Conservation (phyloP, 2,888 invertebrate genomes). For the Heliconius sara region DNA sequence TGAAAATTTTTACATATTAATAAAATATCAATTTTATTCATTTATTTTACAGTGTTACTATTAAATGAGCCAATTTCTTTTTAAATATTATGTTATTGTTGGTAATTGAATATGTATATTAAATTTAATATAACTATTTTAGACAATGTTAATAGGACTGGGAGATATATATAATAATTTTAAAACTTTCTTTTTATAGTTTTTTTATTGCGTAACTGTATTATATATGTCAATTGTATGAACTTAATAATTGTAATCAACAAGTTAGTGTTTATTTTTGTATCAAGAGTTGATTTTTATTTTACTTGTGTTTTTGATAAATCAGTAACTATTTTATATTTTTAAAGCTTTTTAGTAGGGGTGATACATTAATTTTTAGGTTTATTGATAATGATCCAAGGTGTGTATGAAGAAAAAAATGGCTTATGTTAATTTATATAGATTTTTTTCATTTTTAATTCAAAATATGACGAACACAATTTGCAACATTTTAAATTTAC, state of each 20-base stretch:
- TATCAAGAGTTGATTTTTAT: conserved; percentile 67
- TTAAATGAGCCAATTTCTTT: background rate
- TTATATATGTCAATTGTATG: conserved; percentile 64
- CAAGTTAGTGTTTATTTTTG: conserved; percentile 66
- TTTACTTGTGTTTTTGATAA: conserved; percentile 64
- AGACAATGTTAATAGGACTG: background rate
- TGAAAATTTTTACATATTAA: background rate
- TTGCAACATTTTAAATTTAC: conserved; percentile 10
- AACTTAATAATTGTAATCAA: conserved; percentile 64
- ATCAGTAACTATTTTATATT: conserved; percentile 62
- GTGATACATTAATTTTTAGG: conserved; percentile 40
- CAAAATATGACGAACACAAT: background rate
- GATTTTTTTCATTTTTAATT: conserved; percentile 28
- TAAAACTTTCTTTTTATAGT: conserved; percentile 50
- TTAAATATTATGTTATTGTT: background rate
- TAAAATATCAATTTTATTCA: background rate
- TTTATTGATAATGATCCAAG: conserved; percentile 20
- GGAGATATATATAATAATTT: conserved; percentile 9
- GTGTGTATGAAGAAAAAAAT: conserved; percentile 29
- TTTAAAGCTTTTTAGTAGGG: conserved; percentile 39
- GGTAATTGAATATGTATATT: background rate
- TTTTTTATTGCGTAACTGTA: conserved; percentile 63
- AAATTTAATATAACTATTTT: background rate
- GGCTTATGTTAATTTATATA: conserved; percentile 30
- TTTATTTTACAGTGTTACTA: background rate